Conservation (phyloP, 2,113 vertebrate genomes). For the Triplophysa dalaica region DNA sequence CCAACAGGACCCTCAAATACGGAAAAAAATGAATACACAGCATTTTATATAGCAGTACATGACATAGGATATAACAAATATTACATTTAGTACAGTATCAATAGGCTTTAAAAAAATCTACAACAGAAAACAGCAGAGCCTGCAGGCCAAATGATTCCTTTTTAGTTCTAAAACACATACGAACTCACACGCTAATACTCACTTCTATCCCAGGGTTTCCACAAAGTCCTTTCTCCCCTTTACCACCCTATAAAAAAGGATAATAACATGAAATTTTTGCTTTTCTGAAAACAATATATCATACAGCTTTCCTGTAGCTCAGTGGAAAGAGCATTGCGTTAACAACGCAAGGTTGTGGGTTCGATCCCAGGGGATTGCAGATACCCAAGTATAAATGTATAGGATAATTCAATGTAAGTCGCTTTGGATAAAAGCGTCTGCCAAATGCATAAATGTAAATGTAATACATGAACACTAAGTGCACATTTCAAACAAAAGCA, state of each 20-base stretch:
- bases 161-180: neutral
- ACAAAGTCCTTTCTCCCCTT: constrained; percentile 59
- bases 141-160: neutral
- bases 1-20: constrained; percentile 59
- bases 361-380: no score
- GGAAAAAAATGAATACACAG: neutral
- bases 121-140: neutral
- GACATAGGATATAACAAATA: no score
- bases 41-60: neutral
- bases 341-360: no score
- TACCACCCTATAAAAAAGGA: constrained; percentile 58
- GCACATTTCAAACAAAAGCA: no score
- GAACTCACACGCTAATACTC: constrained; percentile 39
- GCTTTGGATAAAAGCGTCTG: no score
- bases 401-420: no score
- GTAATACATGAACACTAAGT: no score
- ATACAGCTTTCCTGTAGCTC: no score
- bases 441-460: no score
- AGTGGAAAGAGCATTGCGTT: no score
- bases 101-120: neutral
- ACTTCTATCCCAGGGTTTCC: constrained; percentile 60
- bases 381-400: no score
- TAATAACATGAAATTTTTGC: neutral
- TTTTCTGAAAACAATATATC: neutral
- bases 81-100: no score